Base-by-base conservation (phyloP, 2,888 invertebrate species). In the Caenorhabditis drosophilae region DNA sequence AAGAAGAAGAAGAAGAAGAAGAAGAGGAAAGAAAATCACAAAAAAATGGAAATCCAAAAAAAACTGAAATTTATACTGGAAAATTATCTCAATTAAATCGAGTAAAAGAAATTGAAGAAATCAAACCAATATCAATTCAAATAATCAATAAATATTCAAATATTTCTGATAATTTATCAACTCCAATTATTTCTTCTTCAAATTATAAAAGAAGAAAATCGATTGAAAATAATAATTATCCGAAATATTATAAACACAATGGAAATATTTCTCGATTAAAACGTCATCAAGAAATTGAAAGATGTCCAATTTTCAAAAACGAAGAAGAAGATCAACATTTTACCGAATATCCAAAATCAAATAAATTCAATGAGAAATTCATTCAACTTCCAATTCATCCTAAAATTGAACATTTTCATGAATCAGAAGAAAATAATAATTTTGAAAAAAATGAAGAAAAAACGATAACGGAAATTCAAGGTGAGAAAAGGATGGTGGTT, bases 401-500 rank as follows among this genome's bases (percentile, higher is more conserved):
- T 16, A 16, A 12, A 6, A 4, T 4, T 15, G 36, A 36, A 16
- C 12, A 4, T 36, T 15, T 36, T 4, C 36, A 12, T n/a, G n/a
- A 16, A 9, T 4, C 4, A n/a, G n/a, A 12, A 9, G 40, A 40
- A 20, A 50, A 50, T 1, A 38, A 45, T n/a, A 40, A 40, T 4
- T 49, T 51, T n/a, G 42, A 52, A 42, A 60, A 42, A 47, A 4
- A 48, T 54, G 53, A 45, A 34, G 4, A 44, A 42, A 22, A 41
- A 23, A 16, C 36, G 0, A 50, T 58, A 20, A 46, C 58, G 12
- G 64, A 64, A 26, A 6, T 64, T 1, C 64, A 58, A 26, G 58
- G 58, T 7, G 58, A 64, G 44, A 64, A 64, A 16, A 49, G 58
- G 22, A 50, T 64, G 57, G 26, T 64, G 2, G 58, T 58, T 11